A percentile compares a stretch with the other conserved stretches of the same genome.
phyloP scores from a whole-genome alignment of 2,888 invertebrate genomes.

The Coenonympha arcania region DNA sequence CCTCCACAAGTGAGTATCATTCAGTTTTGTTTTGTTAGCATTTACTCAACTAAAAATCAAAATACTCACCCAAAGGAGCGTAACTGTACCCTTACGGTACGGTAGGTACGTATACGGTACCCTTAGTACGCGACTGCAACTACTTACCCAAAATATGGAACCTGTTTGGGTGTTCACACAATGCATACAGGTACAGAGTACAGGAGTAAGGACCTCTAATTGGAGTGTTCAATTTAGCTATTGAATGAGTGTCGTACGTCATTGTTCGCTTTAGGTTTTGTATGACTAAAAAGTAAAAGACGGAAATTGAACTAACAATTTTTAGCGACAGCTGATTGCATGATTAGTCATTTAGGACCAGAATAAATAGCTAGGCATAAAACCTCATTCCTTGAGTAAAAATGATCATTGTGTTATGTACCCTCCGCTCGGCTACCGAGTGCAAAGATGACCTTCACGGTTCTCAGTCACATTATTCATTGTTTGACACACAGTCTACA shows the following conservation, averaged over 20 bases:
- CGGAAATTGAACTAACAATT: conserved; percentile 24
- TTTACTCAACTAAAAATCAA: too few species aligned
- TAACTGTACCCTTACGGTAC: too few species aligned
- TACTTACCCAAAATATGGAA: too few species aligned
- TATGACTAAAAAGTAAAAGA: conserved; percentile 21
- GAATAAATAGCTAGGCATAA: conserved; percentile 5
- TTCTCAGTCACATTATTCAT: conserved; percentile 23
- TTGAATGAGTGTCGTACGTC: too few species aligned
- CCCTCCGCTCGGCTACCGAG: not conserved
- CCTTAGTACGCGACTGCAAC: too few species aligned
- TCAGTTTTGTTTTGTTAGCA: too few species aligned
- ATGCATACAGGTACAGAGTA: too few species aligned
- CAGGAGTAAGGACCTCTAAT: too few species aligned
- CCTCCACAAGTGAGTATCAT: conserved; percentile 33
- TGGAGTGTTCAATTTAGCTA: too few species aligned
- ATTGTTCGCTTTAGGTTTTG: not conserved
- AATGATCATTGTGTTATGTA: conserved; percentile 22
- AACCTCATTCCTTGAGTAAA: conserved; percentile 24
- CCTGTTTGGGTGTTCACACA: too few species aligned
- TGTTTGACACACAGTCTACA: conserved; percentile 14
- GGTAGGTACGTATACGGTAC: too few species aligned
- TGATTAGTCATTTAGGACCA: conserved; percentile 17
- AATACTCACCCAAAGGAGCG: too few species aligned
- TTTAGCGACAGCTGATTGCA: not conserved
- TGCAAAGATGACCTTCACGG: conserved; percentile 29